Base-by-base conservation (phyloP, 2,113 vertebrate species). In the Pao palembangensis region DNA sequence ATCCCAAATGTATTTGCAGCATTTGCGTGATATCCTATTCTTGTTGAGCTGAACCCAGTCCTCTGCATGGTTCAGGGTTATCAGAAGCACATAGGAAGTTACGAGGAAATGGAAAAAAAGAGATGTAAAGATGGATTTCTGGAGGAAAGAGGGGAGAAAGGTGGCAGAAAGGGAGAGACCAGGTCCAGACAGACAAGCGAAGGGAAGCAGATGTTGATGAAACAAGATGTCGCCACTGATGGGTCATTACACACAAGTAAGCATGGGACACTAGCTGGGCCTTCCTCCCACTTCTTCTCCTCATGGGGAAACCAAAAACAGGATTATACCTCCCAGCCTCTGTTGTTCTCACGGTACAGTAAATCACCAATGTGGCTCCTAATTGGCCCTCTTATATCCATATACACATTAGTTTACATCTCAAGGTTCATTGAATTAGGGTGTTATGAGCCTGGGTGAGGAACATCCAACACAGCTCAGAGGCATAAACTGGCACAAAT, bases 221-320 rank as follows among this genome's bases (percentile, higher is more conserved):
- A 88, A 88, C 83, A 88, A 89, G 88, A 88, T 89, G 86, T 88
- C 84, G 81, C 79, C 59, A 78, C 52, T 85, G 84, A 88, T 83
- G 84, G 85, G 85, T 89, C 86, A 88, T 87, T 87, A 87, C 85
- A 87, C 88, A 76, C 82, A 86, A 89, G 85, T 86, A 86, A 86
- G 82, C 86, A 84, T 86, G 83, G 82, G 78, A 84, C 86, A 87
- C 82, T 83, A 76, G 76, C 79, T 67, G 75, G 60, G 73, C 46
- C 71, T 51, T 49, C 67, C 78, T 55, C 76, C 44, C 16, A 6
- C 47, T 23, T 14, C 0, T 34, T 1, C 20, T 23, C 43, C 58
- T 63, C 57, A 44, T 78, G 60, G 69, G 49, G 25, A 51, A 74
- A 76, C 78, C 61, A 65, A 67, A 61, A 38, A 74, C 34, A 54